Percentiles rank a stretch among this genome's conserved stretches.
These are phyloP conservation scores for Orgyia antiqua DNA, from an alignment of 2,888 invertebrate species.

Conservation along the genomic window DNA sequence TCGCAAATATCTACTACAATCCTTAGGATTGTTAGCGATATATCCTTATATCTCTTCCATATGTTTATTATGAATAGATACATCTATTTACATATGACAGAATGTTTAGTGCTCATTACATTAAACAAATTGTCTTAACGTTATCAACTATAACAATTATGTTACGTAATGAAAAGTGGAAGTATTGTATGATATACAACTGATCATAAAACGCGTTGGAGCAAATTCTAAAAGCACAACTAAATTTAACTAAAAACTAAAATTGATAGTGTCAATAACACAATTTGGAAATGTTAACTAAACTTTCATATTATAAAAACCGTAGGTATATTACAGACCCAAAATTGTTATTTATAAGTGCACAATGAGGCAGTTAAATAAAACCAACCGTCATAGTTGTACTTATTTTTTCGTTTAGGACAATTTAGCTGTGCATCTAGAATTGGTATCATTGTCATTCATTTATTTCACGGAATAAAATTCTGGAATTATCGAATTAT, in stretches of 20 bases:
- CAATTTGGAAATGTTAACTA: too few species aligned
- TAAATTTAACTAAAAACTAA: too few species aligned
- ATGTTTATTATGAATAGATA: slow-evolving; percentile 28
- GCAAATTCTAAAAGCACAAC: too few species aligned
- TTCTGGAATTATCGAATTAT: slow-evolving; percentile 22
- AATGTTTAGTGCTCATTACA: not conserved
- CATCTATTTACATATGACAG: slow-evolving; percentile 33
- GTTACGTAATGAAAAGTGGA: slow-evolving; percentile 19
- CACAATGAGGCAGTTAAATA: too few species aligned
- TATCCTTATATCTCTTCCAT: not conserved
- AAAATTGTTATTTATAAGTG: too few species aligned
- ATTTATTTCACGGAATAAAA: slow-evolving; percentile 33
- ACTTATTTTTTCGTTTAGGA: too few species aligned
- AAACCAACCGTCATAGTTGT: too few species aligned
- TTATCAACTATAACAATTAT: slow-evolving; percentile 43
- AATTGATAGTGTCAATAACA: too few species aligned
- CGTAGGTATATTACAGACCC: too few species aligned
- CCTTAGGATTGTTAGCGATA: slow-evolving; percentile 13
- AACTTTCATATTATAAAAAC: too few species aligned
- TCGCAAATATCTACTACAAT: slow-evolving; percentile 13
- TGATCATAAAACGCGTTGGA: slow-evolving; percentile 13
- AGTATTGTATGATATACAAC: slow-evolving; percentile 9
- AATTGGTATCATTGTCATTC: too few species aligned
- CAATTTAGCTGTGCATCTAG: too few species aligned
- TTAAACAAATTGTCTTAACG: slow-evolving; percentile 32